Percentiles rank a stretch among this genome's conserved stretches.
Conservation (phyloP, 2,113 vertebrate genomes). For the Xenotilapia caudafasciata region DNA sequence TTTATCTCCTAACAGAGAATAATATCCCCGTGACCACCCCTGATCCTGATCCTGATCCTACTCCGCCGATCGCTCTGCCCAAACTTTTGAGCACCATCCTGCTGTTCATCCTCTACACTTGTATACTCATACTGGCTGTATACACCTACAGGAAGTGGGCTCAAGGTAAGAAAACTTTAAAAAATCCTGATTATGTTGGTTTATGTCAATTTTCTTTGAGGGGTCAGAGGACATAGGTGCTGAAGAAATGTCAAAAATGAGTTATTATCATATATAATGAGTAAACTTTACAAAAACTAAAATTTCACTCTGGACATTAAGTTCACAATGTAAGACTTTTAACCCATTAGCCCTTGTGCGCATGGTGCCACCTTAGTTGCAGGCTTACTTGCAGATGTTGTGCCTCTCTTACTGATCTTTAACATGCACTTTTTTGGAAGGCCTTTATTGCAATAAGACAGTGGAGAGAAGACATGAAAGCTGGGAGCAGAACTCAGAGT, state of each 20-base stretch:
- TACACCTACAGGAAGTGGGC: neutral
- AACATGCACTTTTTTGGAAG: neutral
- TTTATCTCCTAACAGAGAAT: neutral
- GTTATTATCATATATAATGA: rapidly evolving
- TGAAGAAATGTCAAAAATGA: neutral
- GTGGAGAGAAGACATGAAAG: neutral
- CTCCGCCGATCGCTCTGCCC: neutral
- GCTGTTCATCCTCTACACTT: neutral
- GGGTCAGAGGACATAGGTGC: neutral
- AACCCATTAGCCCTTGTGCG: rapidly evolving
- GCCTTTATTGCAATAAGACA: neutral
- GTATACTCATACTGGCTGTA: neutral
- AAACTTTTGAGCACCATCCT: neutral
- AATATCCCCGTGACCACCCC: rapidly evolving
- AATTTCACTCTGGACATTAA: neutral
- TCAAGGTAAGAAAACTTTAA: neutral
- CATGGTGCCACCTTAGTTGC: rapidly evolving
- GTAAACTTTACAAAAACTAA: neutral
- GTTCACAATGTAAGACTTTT: neutral
- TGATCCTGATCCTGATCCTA: neutral
- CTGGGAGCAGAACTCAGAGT: neutral
- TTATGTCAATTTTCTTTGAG: neutral
- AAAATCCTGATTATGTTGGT: neutral
- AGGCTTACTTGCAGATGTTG: rapidly evolving
- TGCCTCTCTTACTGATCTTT: rapidly evolving